A percentile compares a stretch with the other conserved stretches of the same genome.
Conservation (phyloP, 2,797 vertebrate genomes). For the Sebastes steindachneri region DNA sequence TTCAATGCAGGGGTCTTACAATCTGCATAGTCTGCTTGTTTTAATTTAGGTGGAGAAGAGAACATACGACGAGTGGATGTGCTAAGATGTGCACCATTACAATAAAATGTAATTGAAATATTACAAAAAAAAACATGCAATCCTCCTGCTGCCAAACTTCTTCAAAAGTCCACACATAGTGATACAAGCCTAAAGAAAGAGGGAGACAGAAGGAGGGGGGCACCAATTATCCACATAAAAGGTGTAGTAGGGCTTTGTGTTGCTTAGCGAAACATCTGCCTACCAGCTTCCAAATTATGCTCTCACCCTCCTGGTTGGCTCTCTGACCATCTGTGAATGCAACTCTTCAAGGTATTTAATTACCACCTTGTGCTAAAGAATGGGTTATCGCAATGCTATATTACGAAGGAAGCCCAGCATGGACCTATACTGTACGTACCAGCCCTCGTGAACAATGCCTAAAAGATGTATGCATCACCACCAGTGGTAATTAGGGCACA, state of each 20-base stretch:
- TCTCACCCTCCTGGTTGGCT: not conserved
- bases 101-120: not conserved
- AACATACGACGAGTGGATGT: not conserved
- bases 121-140: not conserved
- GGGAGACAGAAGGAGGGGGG: not conserved
- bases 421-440: not conserved
- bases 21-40: not conserved
- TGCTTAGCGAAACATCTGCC: conserved; percentile 1
- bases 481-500: not conserved
- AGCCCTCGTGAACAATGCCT: not conserved
- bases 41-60: not conserved
- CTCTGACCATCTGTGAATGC: not conserved
- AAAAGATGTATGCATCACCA: not conserved
- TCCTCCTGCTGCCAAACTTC: not conserved
- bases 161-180: not conserved
- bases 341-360: conserved; percentile 16
- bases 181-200: not conserved
- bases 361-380: not conserved
- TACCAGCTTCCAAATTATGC: not conserved
- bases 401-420: not conserved
- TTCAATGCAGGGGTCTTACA: not conserved
- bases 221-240: conserved; percentile 12
- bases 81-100: not conserved
- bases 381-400: not conserved
- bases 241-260: not conserved